A percentile compares a stretch with the other conserved stretches of the same genome.
Evolutionary conservation across 2,888 invertebrate genomes (phyloP).

Genomic region (Dolichopus griseipennis): DNA sequence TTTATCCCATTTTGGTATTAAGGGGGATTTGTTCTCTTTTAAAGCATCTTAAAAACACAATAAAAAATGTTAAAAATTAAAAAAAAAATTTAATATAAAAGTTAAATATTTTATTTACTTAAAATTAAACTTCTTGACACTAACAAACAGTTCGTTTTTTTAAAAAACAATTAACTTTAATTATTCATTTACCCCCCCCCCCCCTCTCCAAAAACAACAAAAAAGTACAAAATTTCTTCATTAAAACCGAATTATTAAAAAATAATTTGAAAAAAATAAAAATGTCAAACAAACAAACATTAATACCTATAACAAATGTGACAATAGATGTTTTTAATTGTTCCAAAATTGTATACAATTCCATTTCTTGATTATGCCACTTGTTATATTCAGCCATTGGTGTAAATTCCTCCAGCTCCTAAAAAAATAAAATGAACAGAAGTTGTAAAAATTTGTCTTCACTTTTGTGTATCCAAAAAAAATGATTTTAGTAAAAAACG

Average conservation of each 20-base stretch:
- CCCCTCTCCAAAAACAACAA: too few species aligned
- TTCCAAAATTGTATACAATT: conserved; percentile 67
- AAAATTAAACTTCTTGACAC: too few species aligned
- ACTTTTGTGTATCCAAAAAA: too few species aligned
- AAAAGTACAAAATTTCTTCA: not conserved
- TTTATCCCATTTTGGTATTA: conserved; percentile 30
- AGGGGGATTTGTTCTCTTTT: conserved; percentile 24
- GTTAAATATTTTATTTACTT: too few species aligned
- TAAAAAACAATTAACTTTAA: not conserved
- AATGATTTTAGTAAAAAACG: not conserved
- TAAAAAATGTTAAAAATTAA: not conserved
- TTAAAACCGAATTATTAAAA: not conserved
- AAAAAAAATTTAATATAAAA: not conserved
- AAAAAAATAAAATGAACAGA: not conserved
- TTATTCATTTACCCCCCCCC: too few species aligned
- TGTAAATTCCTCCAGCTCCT: conserved; percentile 59
- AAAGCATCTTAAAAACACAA: conserved; percentile 46
- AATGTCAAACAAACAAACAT: not conserved
- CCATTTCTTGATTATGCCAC: conserved; percentile 74
- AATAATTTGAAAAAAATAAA: not conserved
- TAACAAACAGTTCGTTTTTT: too few species aligned
- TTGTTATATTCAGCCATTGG: conserved; percentile 79
- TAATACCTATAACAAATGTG: conserved; percentile 29
- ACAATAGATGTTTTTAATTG: conserved; percentile 63
- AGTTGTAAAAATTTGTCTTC: not conserved